These are phyloP conservation scores for Lineus longissimus DNA, from an alignment of 1,140 invertebrate species.

Conservation along the genomic window DNA sequence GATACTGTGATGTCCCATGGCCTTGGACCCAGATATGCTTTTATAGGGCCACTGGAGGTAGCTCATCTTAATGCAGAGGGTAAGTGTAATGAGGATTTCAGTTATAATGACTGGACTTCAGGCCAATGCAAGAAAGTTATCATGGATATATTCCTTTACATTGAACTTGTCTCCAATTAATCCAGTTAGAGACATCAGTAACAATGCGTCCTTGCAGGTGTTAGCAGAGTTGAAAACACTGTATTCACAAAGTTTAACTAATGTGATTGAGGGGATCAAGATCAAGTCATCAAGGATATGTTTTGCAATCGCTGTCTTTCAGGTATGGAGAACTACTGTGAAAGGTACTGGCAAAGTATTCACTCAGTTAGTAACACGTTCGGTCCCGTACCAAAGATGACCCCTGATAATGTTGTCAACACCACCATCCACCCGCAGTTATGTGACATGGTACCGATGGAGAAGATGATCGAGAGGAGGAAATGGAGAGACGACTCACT, in stretches of 20 bases:
- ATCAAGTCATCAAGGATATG: no score
- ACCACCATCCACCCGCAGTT: slow-evolving; percentile 60
- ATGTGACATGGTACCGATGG: slow-evolving; percentile 67
- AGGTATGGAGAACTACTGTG: slow-evolving; percentile 67
- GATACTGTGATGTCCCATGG: slow-evolving; percentile 90
- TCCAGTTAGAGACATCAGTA: no score
- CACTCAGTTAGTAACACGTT: slow-evolving; percentile 72
- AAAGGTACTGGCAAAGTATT: slow-evolving; percentile 73
- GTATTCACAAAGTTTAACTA: no score
- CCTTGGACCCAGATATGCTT: slow-evolving; percentile 87
- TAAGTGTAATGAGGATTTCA: no score
- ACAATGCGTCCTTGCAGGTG: no score
- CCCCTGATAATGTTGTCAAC: slow-evolving; percentile 61
- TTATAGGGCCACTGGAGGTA: slow-evolving; percentile 85
- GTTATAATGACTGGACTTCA: no score
- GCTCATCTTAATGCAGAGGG: slow-evolving; percentile 90
- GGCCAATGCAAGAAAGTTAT: no score
- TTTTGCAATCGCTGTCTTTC: slow-evolving; percentile 15
- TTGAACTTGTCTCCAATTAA: no score
- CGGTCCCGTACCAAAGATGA: slow-evolving; percentile 65
- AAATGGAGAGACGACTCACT: slow-evolving; percentile 78
- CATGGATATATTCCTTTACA: no score
- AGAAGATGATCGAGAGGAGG: slow-evolving; percentile 68
- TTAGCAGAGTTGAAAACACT: no score
- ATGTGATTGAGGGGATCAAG: no score